Base-by-base conservation (phyloP, 1,140 invertebrate species). In the Drosophila trapezifrons region DNA sequence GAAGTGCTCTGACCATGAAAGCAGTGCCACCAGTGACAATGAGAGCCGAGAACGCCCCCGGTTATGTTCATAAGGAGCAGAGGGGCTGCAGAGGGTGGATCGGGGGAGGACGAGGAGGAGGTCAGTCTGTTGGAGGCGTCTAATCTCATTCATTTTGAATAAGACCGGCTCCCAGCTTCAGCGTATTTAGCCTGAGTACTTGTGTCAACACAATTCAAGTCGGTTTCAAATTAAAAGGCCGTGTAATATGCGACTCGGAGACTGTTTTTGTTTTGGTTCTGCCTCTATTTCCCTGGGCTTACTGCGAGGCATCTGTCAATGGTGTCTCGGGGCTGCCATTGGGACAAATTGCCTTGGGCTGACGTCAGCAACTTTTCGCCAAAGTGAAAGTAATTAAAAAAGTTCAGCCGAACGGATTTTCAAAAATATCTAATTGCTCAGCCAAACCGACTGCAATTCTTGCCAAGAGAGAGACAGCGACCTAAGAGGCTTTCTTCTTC, bases 101-200 rank as follows among this genome's bases (percentile, higher is more conserved):
- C 6, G 13, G 59, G 18, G 17, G 17, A 12, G 18, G 18, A n/a
- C 7, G 40, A 13, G 9, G 35, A 20, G 22, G 52, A 66, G 35
- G 51, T 75, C 59, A 38, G 17, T 27, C 46, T 55, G 42, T 57
- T 49, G 49, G 27, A 66, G 59, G 52, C 59, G 58, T 71, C 66
- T 76, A 76, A 83, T 84, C 80, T 58, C 66, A 84, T 72, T 80
- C 71, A 72, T 72, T 76, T 76, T 69, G 80, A 75, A 65, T 83
- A 83, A 63, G 71, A 73, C 35, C 15, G 37, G 47, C 47, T 45
- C 38, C 57, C 17, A 46, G 47, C 47, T 46, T 40, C 32, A 40
- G 18, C 46, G 71, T 75, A 64, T 71, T 74, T 38, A 59, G 72
- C 51, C 55, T 37, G 43, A 69, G 43, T 60, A 70, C 59, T 76